Conservation (phyloP, 2,797 vertebrate species). For the Taenioides sp. region DNA sequence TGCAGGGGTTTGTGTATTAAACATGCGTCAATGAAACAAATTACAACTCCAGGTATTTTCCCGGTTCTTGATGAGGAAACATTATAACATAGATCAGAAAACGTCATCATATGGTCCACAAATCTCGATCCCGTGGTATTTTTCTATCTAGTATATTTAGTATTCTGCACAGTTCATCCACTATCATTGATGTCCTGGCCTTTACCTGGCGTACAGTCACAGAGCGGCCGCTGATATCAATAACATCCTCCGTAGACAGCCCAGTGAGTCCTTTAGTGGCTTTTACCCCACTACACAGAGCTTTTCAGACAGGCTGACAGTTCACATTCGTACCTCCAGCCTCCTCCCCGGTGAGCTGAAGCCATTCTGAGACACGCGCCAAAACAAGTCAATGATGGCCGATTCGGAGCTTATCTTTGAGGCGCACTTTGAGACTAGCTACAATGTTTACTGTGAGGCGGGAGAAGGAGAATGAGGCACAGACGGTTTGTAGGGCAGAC, state of each 20-base stretch:
- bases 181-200: neutral
- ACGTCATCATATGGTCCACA: too few species aligned
- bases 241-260: constrained; percentile 28
- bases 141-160: neutral
- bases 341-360: constrained; percentile 4
- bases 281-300: constrained; percentile 38
- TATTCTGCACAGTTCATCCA: neutral
- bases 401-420: constrained; percentile 14
- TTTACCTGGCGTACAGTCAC: constrained; percentile 3
- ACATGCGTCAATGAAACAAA: too few species aligned
- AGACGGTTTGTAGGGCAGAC: constrained; percentile 3
- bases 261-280: constrained; percentile 27
- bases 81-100: too few species aligned
- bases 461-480: neutral
- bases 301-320: constrained; percentile 36
- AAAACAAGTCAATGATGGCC: constrained; percentile 36
- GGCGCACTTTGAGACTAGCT: constrained; percentile 9
- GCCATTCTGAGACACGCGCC: constrained; percentile 12
- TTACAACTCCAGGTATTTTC: too few species aligned
- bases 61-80: too few species aligned
- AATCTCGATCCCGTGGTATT: too few species aligned
- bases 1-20: too few species aligned
- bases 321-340: constrained; percentile 31
- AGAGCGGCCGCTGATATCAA: constrained; percentile 21
- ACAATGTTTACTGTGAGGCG: constrained; percentile 4